phyloP scores from a whole-genome alignment of 1,140 invertebrate genomes.

The Zophobas morio region DNA sequence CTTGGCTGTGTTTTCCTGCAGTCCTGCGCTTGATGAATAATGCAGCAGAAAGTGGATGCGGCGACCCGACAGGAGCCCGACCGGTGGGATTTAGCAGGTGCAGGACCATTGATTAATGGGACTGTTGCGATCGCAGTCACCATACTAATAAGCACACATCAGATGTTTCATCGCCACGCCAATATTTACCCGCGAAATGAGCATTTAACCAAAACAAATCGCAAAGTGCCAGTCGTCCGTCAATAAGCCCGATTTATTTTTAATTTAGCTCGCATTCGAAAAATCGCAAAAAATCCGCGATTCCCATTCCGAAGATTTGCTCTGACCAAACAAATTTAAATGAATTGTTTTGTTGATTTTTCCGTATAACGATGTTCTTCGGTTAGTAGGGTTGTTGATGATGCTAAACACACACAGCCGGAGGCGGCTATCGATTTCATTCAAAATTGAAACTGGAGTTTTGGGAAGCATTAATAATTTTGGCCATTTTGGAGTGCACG shows the following conservation, averaged over 20 bases:
- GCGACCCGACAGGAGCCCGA: not conserved
- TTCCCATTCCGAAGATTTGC: too few relatives aligned
- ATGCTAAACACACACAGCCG: not conserved
- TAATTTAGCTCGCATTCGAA: too few relatives aligned
- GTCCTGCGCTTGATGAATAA: not conserved
- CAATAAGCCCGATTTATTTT: too few relatives aligned
- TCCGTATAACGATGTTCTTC: not conserved
- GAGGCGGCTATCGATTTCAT: not conserved
- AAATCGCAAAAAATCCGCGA: too few relatives aligned
- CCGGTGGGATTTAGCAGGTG: constrained; percentile 18
- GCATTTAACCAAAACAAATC: too few relatives aligned
- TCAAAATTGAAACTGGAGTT: not conserved
- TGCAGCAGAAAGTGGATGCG: constrained; percentile 3
- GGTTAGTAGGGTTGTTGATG: not conserved
- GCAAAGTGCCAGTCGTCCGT: too few relatives aligned
- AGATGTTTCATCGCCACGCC: too few relatives aligned
- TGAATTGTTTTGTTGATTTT: not conserved
- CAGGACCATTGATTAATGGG: constrained; percentile 8
- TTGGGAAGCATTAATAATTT: too few relatives aligned
- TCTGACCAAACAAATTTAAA: too few relatives aligned
- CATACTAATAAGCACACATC: not conserved
- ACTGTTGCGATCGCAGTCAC: not conserved
- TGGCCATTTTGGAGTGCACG: too few relatives aligned
- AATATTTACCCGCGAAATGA: too few relatives aligned
- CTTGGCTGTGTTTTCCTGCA: not conserved